Evolutionary conservation across 2,888 invertebrate genomes (phyloP), one percentile per base, ranked within the genome.

Genomic region (Aricia artaxerxes): DNA sequence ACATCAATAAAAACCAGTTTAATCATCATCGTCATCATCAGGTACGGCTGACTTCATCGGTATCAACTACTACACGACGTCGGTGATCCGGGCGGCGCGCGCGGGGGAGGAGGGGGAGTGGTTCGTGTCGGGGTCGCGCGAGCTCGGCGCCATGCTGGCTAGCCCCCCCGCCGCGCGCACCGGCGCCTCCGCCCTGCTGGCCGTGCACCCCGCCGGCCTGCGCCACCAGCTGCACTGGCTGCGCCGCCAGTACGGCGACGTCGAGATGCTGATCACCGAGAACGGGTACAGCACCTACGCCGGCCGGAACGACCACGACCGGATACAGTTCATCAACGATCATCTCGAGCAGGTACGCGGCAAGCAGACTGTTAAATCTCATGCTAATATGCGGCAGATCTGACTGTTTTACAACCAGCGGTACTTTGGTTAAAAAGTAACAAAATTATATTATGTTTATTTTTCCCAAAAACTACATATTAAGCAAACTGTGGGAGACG

Each of bases 31-130:
- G 24, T 24, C 24, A 24, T 24, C 24, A 24, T 1, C 81, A 90
- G 89, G 90, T 3, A 89, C 96, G 3, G 95, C 95, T 4, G 97
- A 97, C 85, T 96, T 95, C 87, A 92, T 95, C 76, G 96, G 95
- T 0, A 82, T 97, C 60, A 97, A 97, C 84, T 95, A 95, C 84
- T 97, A 97, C 87, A 94, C 95, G 0, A 91, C 94, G 1, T 86
- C 87, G 40, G 73, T 94, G 69, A 90, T 92, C 0, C 85, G 88
- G 40, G 82, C 77, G 75, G 82, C 83, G 38, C 82, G 31, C 77
- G 83, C 79, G 6, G 89, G 84, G 2, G 89, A 90, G 35, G 80
- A 84, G 16, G 76, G 53, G 0, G 9, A 81, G 0, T 86, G 85
- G 81, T 88, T 90, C 0, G 83, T 91, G 1, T 85, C 82, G 1